Evolutionary conservation across 1,140 invertebrate species (phyloP), one percentile per base, ranked within the genome.

Genomic region (Phenacoccus solenopsis): DNA sequence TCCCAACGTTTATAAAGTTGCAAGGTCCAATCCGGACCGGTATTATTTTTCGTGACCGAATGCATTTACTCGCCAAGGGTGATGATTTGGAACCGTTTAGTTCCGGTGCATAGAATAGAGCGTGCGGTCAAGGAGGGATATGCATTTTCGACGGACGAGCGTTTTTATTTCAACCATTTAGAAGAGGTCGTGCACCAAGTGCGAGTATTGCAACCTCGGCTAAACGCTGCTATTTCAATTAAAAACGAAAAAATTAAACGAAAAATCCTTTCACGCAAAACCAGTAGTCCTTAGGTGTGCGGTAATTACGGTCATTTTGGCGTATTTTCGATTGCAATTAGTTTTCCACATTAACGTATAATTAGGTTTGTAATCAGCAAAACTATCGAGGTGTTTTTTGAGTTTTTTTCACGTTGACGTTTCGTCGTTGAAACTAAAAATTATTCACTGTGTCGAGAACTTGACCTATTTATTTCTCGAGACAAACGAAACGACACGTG

Each of bases 41-140:
- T 64, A 64, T 64, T 64, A 64, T 64, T 64, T 64, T 64, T 64
- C 59, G 59, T 64, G 59, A 64, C 59, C 25, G 59, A 64, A 64
- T 64, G 59, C 59, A 64, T 64, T 64, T 59, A 59, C 30, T 9
- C 38, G 21, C 59, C 59, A 64, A 64, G 59, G 59, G 59, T 64
- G 59, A 64, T 64, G 59, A 64, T 64, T 64, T 64, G 59, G 59
- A 64, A 64, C 59, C 21, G 59, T 24, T 64, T 25, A 64, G 59
- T 64, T 64, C 59, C 59, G 59, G 59, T 64, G 59, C 59, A 64
- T 64, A 64, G 20, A 24, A 22, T 64, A 3, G 13, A 10, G 22
- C 13, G 59, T 64, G 59, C 25, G 20, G 22, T 32, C 5, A 13
- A 5, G 30, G 13, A 32, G 13, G 5, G 20, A 49, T n/a, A n/a